These are phyloP conservation scores for Oncorhynchus nerka DNA, from an alignment of 2,113 vertebrate species.

Conservation along the genomic window DNA sequence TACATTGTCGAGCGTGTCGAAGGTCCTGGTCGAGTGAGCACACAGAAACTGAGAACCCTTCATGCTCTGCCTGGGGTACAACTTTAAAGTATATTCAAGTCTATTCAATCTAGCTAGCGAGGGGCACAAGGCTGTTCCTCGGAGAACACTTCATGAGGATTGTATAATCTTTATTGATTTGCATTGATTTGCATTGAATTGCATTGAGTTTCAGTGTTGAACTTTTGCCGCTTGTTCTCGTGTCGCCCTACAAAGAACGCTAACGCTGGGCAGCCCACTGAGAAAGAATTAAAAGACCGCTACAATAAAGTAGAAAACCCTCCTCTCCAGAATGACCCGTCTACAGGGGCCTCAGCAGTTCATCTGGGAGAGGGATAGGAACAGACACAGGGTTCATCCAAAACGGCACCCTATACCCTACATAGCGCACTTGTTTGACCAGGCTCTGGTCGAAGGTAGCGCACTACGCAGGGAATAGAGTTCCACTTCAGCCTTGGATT, in stretches of 20 bases:
- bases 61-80: neutral
- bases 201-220: slow-evolving; percentile 90
- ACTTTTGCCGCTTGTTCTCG: slow-evolving; percentile 51
- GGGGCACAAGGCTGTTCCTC: slow-evolving; percentile 65
- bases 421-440: no score
- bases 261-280: slow-evolving; percentile 62
- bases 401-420: no score
- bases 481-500: slow-evolving; percentile 53
- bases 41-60: neutral
- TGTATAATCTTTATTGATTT: slow-evolving; percentile 66
- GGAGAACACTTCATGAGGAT: slow-evolving; percentile 71
- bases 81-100: no score
- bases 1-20: neutral
- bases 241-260: slow-evolving; percentile 41
- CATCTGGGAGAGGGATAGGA: slow-evolving; percentile 2
- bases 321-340: slow-evolving; percentile 2
- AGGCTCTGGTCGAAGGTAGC: no score
- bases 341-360: slow-evolving; percentile 39
- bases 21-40: neutral
- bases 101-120: slow-evolving; percentile 48
- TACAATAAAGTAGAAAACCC: slow-evolving; percentile 42
- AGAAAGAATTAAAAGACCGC: slow-evolving; percentile 59
- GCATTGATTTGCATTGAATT: slow-evolving; percentile 91
- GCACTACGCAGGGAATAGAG: no score
- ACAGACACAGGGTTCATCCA: neutral